Conservation (phyloP, 2,797 vertebrate genomes). For the Clamator glandarius region DNA sequence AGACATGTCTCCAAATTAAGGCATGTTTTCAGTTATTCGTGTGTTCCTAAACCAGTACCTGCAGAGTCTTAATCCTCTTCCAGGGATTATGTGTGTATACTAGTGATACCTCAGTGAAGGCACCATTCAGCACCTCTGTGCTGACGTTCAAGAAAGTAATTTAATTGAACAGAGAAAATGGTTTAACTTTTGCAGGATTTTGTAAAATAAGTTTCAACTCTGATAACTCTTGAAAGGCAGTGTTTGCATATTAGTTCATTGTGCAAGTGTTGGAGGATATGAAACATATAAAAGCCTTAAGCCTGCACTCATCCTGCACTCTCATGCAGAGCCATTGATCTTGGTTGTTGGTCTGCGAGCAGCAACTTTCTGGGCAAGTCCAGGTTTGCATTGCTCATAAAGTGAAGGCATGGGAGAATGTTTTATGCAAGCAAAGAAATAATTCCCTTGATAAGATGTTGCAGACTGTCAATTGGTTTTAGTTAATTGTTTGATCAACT, state of each 20-base stretch:
- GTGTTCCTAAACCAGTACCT: not conserved
- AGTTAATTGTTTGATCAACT: not conserved
- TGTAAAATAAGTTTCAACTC: not conserved
- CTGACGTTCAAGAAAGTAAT: not conserved
- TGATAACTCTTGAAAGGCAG: not conserved
- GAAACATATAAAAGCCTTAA: not conserved
- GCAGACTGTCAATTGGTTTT: not conserved
- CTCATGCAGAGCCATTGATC: not conserved
- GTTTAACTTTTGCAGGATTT: not conserved
- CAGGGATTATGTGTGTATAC: not conserved
- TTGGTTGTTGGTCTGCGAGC: slow-evolving; percentile 16
- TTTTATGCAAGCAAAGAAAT: slow-evolving; percentile 10
- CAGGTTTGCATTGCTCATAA: slow-evolving; percentile 8
- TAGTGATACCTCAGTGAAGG: not conserved
- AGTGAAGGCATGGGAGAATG: not conserved
- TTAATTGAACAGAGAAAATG: not conserved
- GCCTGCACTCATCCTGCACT: not conserved
- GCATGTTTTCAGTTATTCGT: not conserved
- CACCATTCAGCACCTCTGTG: not conserved
- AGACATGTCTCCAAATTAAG: not conserved
- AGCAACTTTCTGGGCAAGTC: slow-evolving; percentile 18
- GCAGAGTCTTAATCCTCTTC: not conserved
- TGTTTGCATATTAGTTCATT: not conserved
- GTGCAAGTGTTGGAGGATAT: not conserved
- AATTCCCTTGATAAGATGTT: not conserved